Evolutionary conservation across 2,888 invertebrate species (phyloP), one percentile per base, ranked within the genome.

Genomic region (Drosophila fungiperda): DNA sequence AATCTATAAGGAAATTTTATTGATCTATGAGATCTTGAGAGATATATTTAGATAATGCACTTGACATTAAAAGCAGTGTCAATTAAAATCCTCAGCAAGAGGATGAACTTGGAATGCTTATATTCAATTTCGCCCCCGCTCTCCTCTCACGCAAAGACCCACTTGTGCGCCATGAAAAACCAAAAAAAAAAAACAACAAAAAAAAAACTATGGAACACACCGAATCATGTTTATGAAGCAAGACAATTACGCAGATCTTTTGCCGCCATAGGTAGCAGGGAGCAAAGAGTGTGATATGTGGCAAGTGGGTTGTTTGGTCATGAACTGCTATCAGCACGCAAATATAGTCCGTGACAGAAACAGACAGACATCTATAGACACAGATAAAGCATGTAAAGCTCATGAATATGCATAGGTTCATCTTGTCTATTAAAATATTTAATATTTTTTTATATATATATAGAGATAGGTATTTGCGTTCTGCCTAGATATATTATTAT

Each of bases 221-320:
- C 12, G 38, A 50, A 49, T 49, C 17, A 55, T 65, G 26, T 72
- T 52, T 55, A 62, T 53, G 55, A 75, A 61, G 50, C 49, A 65
- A 59, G 67, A 73, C 77, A 85, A 83, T 83, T 85, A 83, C 83
- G 83, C 78, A 83, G 83, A 85, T 85, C 83, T 83, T 79, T 82
- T 69, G 82, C 82, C 80, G 84, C 76, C 82, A 42, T 54, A 59
- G 20, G 52, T 62, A 20, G 36, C 7, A 33, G 63, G 49, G 23
- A 15, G 54, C 26, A 65, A 38, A 49, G 11, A 11, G 33, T 40
- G 23, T 33, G 17, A n/a, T 7, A 26, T 52, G n/a, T 26, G 29
- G 57, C 38, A 29, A 6, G 57, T 32, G 8, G 40, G 29, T 62
- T 62, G 58, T 52, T 55, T 76, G 73, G 70, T 66, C 70, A 74